A percentile compares a stretch with the other conserved stretches of the same genome.
phyloP scores from a whole-genome alignment of 2,113 vertebrate genomes.

The Alces alces region DNA sequence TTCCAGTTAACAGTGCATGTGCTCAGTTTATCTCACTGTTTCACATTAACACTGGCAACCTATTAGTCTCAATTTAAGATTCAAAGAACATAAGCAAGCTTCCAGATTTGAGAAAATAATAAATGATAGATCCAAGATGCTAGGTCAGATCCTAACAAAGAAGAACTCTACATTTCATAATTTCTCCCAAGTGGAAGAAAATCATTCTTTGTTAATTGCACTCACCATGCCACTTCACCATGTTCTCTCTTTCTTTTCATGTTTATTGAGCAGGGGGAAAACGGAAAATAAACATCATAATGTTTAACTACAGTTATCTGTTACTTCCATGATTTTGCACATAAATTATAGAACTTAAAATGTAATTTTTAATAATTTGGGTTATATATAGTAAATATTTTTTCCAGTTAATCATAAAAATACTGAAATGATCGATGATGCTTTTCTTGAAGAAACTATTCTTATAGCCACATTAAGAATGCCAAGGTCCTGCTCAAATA shows the following conservation, averaged over 20 bases:
- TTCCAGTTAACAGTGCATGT: background rate
- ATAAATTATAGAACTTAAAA: background rate
- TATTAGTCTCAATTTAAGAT: background rate
- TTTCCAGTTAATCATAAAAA: background rate
- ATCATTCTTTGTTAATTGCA: background rate
- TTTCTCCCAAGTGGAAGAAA: background rate
- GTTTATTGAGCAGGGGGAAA: background rate
- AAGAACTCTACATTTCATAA: background rate
- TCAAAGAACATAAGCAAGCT: background rate
- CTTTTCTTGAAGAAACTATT: background rate
- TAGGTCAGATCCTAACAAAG: background rate
- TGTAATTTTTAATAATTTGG: background rate
- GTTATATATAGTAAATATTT: background rate
- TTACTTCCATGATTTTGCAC: background rate
- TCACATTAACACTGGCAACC: background rate
- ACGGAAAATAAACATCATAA: background rate
- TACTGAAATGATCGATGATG: background rate
- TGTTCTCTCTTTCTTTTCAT: background rate
- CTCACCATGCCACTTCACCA: accelerated
- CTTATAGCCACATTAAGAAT: background rate
- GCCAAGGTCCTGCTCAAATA: background rate
- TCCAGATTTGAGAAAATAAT: background rate
- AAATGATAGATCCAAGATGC: background rate
- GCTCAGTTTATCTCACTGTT: background rate
- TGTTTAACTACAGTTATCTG: background rate